Evolutionary conservation across 2,797 vertebrate genomes (phyloP).

Genomic region (Salmo trutta): DNA sequence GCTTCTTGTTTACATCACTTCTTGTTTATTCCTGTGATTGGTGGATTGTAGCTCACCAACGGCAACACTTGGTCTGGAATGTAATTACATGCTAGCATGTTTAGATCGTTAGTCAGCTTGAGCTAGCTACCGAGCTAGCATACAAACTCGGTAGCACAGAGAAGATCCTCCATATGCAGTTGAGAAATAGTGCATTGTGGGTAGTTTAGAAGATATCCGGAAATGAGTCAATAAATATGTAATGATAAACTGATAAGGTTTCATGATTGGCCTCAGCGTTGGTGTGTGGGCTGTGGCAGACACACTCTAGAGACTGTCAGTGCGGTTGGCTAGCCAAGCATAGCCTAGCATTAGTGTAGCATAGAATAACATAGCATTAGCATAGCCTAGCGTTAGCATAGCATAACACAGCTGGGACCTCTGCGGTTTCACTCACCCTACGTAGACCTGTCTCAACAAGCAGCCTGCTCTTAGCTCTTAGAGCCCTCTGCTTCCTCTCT

Average conservation of each 20-base stretch:
- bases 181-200: too few species aligned
- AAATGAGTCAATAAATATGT: too few species aligned
- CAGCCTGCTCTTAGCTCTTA: slow-evolving; percentile 39
- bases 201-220: too few species aligned
- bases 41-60: too few species aligned
- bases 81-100: too few species aligned
- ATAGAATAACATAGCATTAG: background rate
- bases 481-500: slow-evolving; percentile 22
- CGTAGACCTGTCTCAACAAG: slow-evolving; percentile 56
- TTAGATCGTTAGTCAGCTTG: too few species aligned
- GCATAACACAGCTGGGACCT: slow-evolving; percentile 66
- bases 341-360: slow-evolving; percentile 50
- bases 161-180: too few species aligned
- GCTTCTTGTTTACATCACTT: too few species aligned
- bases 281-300: background rate
- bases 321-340: background rate
- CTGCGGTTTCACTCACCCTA: slow-evolving; percentile 33
- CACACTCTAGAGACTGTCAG: slow-evolving; percentile 1
- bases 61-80: too few species aligned
- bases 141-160: too few species aligned
- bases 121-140: too few species aligned
- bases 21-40: too few species aligned
- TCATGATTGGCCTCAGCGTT: background rate
- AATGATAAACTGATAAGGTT: background rate
- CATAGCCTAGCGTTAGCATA: background rate